Evolutionary conservation across 2,888 invertebrate species (phyloP).

Genomic region (Volucella zonaria): DNA sequence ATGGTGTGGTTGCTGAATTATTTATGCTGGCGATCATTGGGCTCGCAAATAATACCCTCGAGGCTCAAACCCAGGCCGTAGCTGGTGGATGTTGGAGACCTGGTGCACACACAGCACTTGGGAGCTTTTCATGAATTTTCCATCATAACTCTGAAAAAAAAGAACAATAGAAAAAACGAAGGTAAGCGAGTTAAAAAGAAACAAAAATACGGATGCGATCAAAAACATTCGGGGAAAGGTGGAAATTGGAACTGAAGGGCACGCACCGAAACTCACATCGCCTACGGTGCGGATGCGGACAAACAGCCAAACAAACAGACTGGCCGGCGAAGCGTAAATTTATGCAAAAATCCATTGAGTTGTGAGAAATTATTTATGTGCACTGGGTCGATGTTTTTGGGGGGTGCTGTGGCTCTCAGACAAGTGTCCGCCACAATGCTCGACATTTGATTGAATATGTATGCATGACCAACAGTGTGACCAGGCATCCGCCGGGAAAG

Average conservation of each 20-base stretch:
- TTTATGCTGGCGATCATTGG: slow-evolving; percentile 70
- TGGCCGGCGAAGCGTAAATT: slow-evolving; percentile 53
- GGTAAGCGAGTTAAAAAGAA: neutral
- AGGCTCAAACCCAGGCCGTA: slow-evolving; percentile 19
- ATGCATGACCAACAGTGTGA: neutral
- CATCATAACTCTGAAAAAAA: slow-evolving; percentile 49
- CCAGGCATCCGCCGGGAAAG: neutral
- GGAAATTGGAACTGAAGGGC: slow-evolving; percentile 44
- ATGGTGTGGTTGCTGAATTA: slow-evolving; percentile 68
- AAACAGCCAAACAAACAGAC: slow-evolving; percentile 37
- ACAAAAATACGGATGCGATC: neutral
- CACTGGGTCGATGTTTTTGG: slow-evolving; percentile 41
- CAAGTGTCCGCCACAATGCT: neutral
- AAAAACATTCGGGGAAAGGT: slow-evolving; percentile 23
- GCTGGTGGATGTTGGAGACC: slow-evolving; percentile 12
- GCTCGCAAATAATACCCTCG: slow-evolving; percentile 68
- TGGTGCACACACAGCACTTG: slow-evolving; percentile 62
- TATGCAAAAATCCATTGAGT: slow-evolving; percentile 68
- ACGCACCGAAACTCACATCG: slow-evolving; percentile 31
- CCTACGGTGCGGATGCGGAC: neutral
- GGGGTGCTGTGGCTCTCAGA: slow-evolving; percentile 27
- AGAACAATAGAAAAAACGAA: slow-evolving; percentile 28
- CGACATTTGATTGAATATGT: too few species aligned
- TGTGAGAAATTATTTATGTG: slow-evolving; percentile 63
- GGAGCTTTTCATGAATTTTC: slow-evolving; percentile 72